Conservation (phyloP, 2,888 invertebrate species). For the Cactoblastis cactorum region DNA sequence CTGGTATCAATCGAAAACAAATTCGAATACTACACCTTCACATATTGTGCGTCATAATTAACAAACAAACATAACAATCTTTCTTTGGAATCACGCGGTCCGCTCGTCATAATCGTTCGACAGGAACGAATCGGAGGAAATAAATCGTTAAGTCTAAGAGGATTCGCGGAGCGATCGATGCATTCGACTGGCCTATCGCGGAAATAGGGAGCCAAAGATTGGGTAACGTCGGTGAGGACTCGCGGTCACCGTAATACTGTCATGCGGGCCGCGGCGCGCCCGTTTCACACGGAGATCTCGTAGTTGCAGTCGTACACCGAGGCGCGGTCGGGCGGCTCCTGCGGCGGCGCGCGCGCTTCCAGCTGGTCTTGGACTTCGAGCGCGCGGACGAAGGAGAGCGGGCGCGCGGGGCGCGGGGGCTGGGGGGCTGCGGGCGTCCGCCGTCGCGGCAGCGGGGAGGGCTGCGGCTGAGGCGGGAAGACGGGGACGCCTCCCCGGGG, state of each 20-base stretch:
- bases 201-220: neutral
- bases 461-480: conserved; percentile 87
- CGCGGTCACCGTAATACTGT: conserved; percentile 7
- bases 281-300: conserved; percentile 93
- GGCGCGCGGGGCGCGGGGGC: conserved; percentile 77
- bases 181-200: conserved; percentile 1
- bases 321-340: conserved; percentile 86
- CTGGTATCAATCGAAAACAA: conserved; percentile 9
- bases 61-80: conserved; percentile 23
- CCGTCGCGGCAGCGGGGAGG: conserved; percentile 69
- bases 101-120: conserved; percentile 11
- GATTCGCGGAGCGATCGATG: neutral
- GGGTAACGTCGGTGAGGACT: neutral
- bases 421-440: conserved; percentile 74
- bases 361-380: conserved; percentile 93
- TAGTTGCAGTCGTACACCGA: conserved; percentile 97
- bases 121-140: conserved; percentile 9
- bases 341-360: conserved; percentile 83
- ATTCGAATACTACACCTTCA: conserved; percentile 11
- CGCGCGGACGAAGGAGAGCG: conserved; percentile 93
- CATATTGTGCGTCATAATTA: conserved; percentile 29
- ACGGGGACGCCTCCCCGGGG: conserved; percentile 76
- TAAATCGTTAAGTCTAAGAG: neutral
- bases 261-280: conserved; percentile 14
- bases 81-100: conserved; percentile 24